phyloP scores from a whole-genome alignment of 2,113 vertebrate genomes.

The Zootoca vivipara region DNA sequence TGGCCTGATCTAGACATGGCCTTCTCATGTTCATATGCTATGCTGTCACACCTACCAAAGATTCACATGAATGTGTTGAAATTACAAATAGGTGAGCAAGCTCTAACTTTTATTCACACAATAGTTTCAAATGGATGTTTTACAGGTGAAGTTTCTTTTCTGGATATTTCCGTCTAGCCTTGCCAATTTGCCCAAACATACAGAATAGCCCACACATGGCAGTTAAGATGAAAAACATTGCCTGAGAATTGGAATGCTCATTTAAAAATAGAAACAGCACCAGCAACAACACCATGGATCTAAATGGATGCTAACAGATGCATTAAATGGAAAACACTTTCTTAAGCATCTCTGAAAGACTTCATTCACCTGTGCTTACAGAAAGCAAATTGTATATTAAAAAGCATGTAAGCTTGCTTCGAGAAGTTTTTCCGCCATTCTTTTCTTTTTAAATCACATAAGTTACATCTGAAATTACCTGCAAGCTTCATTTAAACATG shows the following conservation, averaged over 20 bases:
- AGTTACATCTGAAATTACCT: background rate
- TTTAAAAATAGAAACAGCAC: background rate
- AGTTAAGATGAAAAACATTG: conserved; percentile 8
- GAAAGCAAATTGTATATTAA: background rate
- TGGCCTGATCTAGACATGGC: too few relatives aligned
- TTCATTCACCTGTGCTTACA: background rate
- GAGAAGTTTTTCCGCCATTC: background rate
- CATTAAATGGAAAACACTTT: background rate
- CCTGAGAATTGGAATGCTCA: background rate
- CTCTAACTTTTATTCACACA: background rate
- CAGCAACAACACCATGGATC: too few relatives aligned
- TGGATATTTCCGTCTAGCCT: background rate
- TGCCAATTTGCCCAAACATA: conserved; percentile 5
- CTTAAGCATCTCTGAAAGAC: background rate
- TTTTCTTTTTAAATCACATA: background rate
- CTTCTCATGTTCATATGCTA: too few relatives aligned
- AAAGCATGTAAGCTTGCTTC: background rate
- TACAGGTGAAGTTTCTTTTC: background rate
- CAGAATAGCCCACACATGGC: background rate
- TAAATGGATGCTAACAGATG: conserved; percentile 6
- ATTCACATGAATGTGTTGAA: background rate
- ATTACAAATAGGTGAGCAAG: background rate
- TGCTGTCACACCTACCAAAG: background rate
- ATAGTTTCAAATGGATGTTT: background rate
- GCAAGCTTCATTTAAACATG: background rate